phyloP scores from a whole-genome alignment of 2,797 vertebrate genomes.

The Myotis findleyi region DNA sequence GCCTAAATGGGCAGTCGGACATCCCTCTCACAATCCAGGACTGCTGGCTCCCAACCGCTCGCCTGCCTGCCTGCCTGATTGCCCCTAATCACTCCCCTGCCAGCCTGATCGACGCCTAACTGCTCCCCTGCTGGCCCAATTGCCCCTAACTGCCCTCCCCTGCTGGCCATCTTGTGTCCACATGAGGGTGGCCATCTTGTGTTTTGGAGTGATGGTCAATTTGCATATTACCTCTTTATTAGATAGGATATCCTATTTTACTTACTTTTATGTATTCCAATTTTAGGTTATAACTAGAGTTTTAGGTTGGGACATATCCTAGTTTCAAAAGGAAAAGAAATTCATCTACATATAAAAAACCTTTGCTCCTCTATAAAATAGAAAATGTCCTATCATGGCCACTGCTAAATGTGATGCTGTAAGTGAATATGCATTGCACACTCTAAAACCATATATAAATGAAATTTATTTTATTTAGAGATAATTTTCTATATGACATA shows the following conservation, averaged over 20 bases:
- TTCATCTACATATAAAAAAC: not conserved
- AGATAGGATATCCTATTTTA: not conserved
- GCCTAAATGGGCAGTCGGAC: no score
- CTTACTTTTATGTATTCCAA: not conserved
- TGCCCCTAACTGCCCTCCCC: no score
- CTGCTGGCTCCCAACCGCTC: no score
- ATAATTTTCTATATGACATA: not conserved
- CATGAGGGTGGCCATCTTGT: no score
- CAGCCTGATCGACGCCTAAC: no score
- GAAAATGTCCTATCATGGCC: not conserved
- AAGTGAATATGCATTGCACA: not conserved
- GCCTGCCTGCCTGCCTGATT: no score
- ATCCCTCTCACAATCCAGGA: no score
- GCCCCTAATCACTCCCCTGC: no score
- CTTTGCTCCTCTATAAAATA: conserved; percentile 6
- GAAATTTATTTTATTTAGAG: conserved; percentile 13
- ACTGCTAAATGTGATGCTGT: not conserved
- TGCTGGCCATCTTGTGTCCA: no score
- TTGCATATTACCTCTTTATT: no score
- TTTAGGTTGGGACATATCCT: not conserved
- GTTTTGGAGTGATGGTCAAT: no score
- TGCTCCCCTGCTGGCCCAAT: no score
- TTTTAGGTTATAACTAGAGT: conserved; percentile 14
- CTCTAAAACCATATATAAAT: not conserved
- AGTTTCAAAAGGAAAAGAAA: not conserved